phyloP scores from a whole-genome alignment of 2,113 vertebrate species.

The Cryptoleucopteryx plumbea region DNA sequence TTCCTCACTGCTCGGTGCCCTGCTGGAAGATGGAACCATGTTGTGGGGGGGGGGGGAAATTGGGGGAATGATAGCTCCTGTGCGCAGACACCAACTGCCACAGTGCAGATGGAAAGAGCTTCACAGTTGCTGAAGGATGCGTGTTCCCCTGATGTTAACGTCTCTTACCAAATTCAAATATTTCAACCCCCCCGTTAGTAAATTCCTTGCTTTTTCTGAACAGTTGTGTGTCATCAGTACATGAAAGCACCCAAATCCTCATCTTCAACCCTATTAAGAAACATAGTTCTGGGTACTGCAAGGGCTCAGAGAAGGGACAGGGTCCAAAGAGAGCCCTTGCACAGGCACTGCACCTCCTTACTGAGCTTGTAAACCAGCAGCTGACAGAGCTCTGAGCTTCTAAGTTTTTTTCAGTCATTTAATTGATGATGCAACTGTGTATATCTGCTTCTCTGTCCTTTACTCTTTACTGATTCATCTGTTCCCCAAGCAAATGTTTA shows the following conservation, averaged over 20 bases:
- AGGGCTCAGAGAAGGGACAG: background rate
- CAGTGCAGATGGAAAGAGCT: background rate
- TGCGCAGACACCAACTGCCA: background rate
- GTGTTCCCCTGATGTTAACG: fast-evolving
- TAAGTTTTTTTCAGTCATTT: background rate
- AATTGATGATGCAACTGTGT: background rate
- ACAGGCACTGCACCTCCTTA: background rate
- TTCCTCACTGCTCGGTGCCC: background rate
- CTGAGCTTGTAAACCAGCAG: background rate
- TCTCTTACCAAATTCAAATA: background rate
- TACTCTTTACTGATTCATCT: background rate
- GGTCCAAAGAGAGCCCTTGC: background rate
- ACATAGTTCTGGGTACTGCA: background rate
- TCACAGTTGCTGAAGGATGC: fast-evolving
- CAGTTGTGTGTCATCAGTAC: background rate
- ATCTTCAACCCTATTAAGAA: background rate
- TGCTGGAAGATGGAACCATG: background rate
- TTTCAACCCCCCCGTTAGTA: background rate
- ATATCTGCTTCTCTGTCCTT: background rate
- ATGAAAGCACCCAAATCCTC: background rate
- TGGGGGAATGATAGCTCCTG: background rate
- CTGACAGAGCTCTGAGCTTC: background rate
- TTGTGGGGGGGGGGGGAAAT: background rate
- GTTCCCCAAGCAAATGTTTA: background rate
- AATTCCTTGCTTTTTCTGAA: background rate